Base-by-base conservation (phyloP, 2,797 vertebrate species). In the Thaleichthys pacificus region DNA sequence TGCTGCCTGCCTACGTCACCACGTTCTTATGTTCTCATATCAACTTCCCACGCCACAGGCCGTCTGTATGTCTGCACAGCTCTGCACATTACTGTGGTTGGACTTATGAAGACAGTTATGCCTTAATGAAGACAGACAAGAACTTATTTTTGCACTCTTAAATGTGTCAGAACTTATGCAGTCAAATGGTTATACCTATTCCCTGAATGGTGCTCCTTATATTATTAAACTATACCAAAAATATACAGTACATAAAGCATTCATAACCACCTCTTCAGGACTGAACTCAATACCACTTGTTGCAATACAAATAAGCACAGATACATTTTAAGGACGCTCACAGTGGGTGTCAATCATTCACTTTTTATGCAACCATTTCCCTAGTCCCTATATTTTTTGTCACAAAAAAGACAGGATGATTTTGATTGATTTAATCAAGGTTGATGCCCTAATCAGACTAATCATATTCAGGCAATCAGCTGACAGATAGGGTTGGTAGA, bases 11-110 rank as follows among this genome's bases (percentile, higher is more conserved):
- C 24, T 32, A 65, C 66, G 75, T 74, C 67, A 47, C 24, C 24
- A 24, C 49, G 63, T 61, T 66, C 71, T 61, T 54, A 4, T 70
- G 66, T 70, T 75, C 70, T 42, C 28, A 58, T 42, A 74, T 73
- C 26, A 51, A 61, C 68, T 61, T 75, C 79, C 69, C 74, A 75
- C 62, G 12, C 75, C 68, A 76, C 70, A 66, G 71, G 56, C 65
- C 26, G 68, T 63, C 9, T 67, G 56, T 42, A 7, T 24, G 32
- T 71, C 70, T 74, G 63, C 69, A 58, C 73, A 68, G 61, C 68
- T 72, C 54, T 75, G 74, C 64, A 57, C 60, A 77, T 74, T 69
- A 47, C 70, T 60, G 60, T 54, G 68, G 14, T 28, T 11, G 57
- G 9, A 17, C 17, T 19, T 54, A 66, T 70, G 4, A 32, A 22